Percentiles rank a stretch among this genome's conserved stretches.
Conservation (phyloP, 2,888 invertebrate genomes). For the Neocrepidodera transversa region DNA sequence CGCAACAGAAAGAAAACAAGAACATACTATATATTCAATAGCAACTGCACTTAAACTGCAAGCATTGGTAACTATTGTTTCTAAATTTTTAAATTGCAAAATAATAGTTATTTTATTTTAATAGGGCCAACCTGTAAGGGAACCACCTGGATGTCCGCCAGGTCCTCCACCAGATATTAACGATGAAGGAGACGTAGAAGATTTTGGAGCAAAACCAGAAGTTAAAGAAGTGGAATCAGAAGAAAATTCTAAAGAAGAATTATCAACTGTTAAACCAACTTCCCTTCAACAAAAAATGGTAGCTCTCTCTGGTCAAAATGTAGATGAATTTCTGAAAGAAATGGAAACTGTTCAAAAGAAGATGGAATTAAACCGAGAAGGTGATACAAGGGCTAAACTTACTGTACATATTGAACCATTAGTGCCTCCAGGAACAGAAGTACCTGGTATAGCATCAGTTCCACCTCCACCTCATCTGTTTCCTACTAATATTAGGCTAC, state of each 20-base stretch:
- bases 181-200: constrained; percentile 69
- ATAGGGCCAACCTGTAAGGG: constrained; percentile 65
- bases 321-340: constrained; percentile 92
- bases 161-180: constrained; percentile 80
- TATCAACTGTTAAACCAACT: constrained; percentile 67
- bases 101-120: too few species aligned
- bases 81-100: too few species aligned
- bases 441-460: constrained; percentile 52
- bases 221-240: constrained; percentile 48
- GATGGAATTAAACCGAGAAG: constrained; percentile 60
- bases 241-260: constrained; percentile 39
- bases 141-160: constrained; percentile 87
- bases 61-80: constrained; percentile 55
- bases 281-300: constrained; percentile 86
- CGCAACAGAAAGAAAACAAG: constrained; percentile 55
- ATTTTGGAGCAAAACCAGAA: constrained; percentile 49
- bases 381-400: constrained; percentile 41
- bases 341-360: constrained; percentile 87
- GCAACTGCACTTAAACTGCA: constrained; percentile 59
- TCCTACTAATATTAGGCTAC: constrained; percentile 52
- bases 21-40: constrained; percentile 60
- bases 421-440: constrained; percentile 43
- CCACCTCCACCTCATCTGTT: constrained; percentile 60
- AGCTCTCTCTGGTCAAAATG: constrained; percentile 88
- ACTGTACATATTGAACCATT: constrained; percentile 49